Percentiles rank a stretch among this genome's conserved stretches.
phyloP scores from a whole-genome alignment of 2,113 vertebrate species.

The Chaetorhynchus papuensis region DNA sequence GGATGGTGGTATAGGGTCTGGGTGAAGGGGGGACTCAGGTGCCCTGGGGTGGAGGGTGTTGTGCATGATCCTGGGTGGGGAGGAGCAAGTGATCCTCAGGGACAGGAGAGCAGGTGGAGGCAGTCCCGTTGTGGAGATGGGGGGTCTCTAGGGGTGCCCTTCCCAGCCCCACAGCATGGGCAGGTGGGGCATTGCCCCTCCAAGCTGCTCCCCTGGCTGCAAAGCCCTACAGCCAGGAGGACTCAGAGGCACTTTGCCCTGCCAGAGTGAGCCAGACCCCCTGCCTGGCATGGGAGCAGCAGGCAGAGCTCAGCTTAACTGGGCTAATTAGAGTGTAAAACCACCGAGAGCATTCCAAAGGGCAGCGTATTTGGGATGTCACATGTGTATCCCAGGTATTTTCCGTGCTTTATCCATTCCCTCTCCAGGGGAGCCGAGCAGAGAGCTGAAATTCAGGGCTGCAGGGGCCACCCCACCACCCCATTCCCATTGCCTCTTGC shows the following conservation, averaged over 20 bases:
- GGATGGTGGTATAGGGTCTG: background rate
- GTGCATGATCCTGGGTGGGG: accelerated
- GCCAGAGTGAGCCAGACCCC: background rate
- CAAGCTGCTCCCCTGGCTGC: background rate
- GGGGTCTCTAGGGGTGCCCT: background rate
- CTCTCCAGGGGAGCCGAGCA: background rate
- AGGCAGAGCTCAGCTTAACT: background rate
- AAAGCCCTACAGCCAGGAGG: background rate
- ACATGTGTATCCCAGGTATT: background rate
- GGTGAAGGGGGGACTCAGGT: background rate
- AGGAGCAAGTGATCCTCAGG: accelerated
- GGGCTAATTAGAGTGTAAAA: background rate
- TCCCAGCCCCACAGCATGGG: accelerated
- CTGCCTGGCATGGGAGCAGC: background rate
- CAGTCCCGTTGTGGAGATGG: accelerated
- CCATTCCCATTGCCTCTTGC: background rate
- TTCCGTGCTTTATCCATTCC: background rate
- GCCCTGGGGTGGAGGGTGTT: background rate
- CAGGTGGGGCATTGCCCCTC: background rate
- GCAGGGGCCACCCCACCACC: no score
- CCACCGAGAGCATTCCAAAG: background rate
- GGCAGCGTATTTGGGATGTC: background rate
- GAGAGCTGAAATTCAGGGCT: background rate
- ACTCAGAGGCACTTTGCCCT: background rate
- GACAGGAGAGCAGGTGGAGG: background rate